Base-by-base conservation (phyloP, 2,113 vertebrate species). In the Rattus rattus region DNA sequence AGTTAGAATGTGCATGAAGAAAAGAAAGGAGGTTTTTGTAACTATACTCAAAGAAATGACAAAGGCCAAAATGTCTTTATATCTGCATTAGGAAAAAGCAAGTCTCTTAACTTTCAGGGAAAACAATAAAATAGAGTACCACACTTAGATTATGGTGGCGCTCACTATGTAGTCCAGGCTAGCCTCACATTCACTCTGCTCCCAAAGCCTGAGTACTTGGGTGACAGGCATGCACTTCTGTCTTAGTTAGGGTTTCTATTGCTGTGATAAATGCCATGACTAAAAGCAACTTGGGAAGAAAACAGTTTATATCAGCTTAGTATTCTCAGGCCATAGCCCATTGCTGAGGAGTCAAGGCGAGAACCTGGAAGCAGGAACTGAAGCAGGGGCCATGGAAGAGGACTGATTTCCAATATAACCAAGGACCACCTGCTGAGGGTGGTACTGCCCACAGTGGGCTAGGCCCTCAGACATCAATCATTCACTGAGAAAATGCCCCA, bases 51-150 rank as follows among this genome's bases (percentile, higher is more conserved):
- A 17, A 96, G 36, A 91, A 97, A 67, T 9, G 59, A 67, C 33
- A 88, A 56, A 77, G 26, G 19, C 87, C 83, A 61, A 76, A 63
- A 61, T 49, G 77, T 24, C 43, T 92, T 90, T 36, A 79, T 43
- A 61, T 30, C 28, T 17, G 83, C 26, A 39, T 70, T 49, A 75
- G 49, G 20, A 36, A 95, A 56, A 36, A 54, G 47, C 26, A 87
- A 16, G 8, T 22, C 77, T 91, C 39, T 83, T 84, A 39, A 39
- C 16, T 39, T 87, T 92, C 36, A 97, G 76, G n/a, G n/a, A 86
- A 16, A 54, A 59, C 54, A 63, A 61, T 83, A 43, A 67, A 19
- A 86, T 12, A 36, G 39, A 65, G 43, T 67, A 30, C 67, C 63
- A 65, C 10, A 70, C 30, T 70, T 70, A 70, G 63, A 28, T 47